A percentile compares a stretch with the other conserved stretches of the same genome.
These are phyloP conservation scores for Brachionus rotundiformis DNA, from an alignment of 1,140 invertebrate species.

Conservation along the genomic window DNA sequence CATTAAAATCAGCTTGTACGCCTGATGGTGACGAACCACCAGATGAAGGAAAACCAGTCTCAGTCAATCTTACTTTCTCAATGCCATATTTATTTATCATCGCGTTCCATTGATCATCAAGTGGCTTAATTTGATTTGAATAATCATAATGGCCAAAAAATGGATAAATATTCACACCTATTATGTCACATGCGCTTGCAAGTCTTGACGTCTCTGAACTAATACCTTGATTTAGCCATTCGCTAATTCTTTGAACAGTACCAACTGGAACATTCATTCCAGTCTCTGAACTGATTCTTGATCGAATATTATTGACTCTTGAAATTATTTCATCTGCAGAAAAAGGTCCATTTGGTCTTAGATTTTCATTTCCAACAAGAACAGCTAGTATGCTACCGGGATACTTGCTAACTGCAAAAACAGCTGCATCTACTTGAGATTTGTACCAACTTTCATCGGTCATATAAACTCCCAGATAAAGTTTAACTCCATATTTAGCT, in stretches of 20 bases:
- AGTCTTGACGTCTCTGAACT: background rate
- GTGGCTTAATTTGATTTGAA: background rate
- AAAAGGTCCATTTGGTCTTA: slow-evolving; percentile 23
- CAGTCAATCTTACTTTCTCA: slow-evolving; percentile 12
- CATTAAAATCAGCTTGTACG: background rate
- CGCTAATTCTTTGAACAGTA: background rate
- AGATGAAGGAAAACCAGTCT: background rate
- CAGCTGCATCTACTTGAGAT: background rate
- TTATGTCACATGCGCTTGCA: background rate
- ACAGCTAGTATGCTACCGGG: background rate
- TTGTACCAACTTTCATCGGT: background rate
- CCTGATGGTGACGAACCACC: background rate
- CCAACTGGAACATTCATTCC: background rate
- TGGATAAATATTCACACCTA: slow-evolving; percentile 13
- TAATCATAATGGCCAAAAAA: slow-evolving; percentile 25
- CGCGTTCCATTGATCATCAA: slow-evolving; percentile 13
- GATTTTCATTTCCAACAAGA: background rate
- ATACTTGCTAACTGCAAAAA: background rate
- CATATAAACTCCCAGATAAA: background rate
- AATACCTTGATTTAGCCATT: slow-evolving; percentile 7
- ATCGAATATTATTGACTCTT: background rate
- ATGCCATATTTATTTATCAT: slow-evolving; percentile 4
- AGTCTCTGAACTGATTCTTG: background rate
- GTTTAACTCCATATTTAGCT: background rate
- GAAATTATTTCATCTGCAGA: slow-evolving; percentile 12